A percentile compares a stretch with the other conserved stretches of the same genome.
Conservation (phyloP, 2,888 invertebrate genomes). For the Geotrupes spiniger region DNA sequence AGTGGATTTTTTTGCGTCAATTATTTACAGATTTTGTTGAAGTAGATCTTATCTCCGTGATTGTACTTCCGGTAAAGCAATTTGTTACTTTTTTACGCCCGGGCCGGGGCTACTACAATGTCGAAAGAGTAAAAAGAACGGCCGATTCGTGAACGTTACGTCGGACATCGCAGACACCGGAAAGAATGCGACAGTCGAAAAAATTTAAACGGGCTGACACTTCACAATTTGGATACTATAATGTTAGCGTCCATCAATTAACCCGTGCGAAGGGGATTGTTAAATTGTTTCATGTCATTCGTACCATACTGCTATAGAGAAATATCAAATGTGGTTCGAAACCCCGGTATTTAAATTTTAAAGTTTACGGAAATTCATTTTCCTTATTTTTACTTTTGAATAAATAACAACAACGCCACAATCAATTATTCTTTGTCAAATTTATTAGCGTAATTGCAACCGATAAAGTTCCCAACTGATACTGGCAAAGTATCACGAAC, state of each 20-base stretch:
- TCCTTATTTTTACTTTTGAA: no score
- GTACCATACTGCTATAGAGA: no score
- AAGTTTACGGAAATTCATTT: no score
- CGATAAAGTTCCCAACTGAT: slow-evolving; percentile 9
- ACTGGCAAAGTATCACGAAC: slow-evolving; percentile 33
- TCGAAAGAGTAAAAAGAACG: neutral
- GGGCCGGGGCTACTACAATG: neutral
- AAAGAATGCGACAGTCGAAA: neutral
- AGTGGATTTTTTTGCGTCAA: slow-evolving; percentile 5
- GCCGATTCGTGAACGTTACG: neutral
- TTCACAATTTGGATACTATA: neutral
- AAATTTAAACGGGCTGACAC: slow-evolving; percentile 6
- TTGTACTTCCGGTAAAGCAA: slow-evolving; percentile 6
- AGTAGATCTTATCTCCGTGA: slow-evolving; percentile 10
- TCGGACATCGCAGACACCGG: no score
- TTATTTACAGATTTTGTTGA: slow-evolving; percentile 11
- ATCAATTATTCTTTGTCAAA: no score
- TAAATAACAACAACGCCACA: no score
- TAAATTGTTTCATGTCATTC: no score
- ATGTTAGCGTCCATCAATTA: no score
- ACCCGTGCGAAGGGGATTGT: no score
- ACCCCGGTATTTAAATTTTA: no score
- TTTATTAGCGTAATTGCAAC: no score
- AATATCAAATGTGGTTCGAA: no score
- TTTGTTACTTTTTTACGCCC: neutral